Conservation (phyloP, 1,140 invertebrate genomes). For the Panagrolaimus sp. region DNA sequence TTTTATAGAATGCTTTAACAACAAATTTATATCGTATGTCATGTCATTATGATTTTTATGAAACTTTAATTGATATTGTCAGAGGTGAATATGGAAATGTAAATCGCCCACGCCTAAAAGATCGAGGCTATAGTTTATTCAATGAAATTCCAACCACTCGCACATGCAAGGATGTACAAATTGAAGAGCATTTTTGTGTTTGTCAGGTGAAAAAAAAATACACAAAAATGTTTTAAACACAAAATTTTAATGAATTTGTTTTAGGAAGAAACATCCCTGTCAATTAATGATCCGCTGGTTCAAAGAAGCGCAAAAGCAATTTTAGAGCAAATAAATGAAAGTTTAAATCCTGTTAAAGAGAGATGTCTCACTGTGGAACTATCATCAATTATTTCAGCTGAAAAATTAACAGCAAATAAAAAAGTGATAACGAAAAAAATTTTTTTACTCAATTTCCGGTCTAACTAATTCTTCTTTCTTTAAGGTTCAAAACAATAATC, state of each 20-base stretch:
- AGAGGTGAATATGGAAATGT: conserved; percentile 24
- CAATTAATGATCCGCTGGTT: conserved; percentile 20
- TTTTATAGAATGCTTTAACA: conserved; percentile 29
- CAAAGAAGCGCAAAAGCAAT: conserved; percentile 59
- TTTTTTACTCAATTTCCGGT: no score
- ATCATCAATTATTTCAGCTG: conserved; percentile 67
- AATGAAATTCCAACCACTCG: conserved; percentile 55
- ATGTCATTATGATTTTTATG: conserved; percentile 48
- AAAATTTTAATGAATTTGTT: background rate
- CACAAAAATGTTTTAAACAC: background rate
- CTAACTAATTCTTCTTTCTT: background rate
- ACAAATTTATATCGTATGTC: conserved; percentile 54
- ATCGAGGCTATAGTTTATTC: conserved; percentile 60
- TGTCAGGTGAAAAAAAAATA: conserved; percentile 45
- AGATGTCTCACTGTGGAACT: conserved; percentile 67
- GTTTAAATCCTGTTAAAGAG: conserved; percentile 59
- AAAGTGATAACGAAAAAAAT: conserved; percentile 14
- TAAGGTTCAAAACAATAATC: conserved; percentile 71
- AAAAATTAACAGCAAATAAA: conserved; percentile 62
- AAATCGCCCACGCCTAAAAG: conserved; percentile 19
- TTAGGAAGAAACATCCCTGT: conserved; percentile 21
- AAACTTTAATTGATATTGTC: conserved; percentile 52
- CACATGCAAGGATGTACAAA: conserved; percentile 59
- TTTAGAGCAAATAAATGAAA: conserved; percentile 65
- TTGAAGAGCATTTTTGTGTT: conserved; percentile 61